Evolutionary conservation across 2,888 invertebrate species (phyloP).

Genomic region (Marronus borbonicus): DNA sequence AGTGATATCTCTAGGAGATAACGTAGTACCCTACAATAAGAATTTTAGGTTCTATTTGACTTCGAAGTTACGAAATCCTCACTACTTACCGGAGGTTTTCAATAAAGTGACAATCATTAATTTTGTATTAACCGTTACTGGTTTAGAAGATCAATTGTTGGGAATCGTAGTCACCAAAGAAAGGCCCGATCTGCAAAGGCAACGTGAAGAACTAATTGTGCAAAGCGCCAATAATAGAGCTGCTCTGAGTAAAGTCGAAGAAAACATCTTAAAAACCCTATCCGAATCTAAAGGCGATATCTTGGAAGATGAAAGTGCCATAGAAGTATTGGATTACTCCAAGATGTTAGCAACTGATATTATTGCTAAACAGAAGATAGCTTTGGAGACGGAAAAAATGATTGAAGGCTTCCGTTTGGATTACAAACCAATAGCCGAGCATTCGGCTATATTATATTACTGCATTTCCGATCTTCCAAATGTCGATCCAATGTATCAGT

Average conservation of each 20-base stretch:
- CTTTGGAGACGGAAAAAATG: constrained; percentile 83
- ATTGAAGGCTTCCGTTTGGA: constrained; percentile 84
- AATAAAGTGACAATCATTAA: constrained; percentile 88
- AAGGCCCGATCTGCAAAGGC: constrained; percentile 87
- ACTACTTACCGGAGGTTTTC: constrained; percentile 88
- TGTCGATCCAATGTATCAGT: constrained; percentile 93
- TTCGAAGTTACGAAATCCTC: constrained; percentile 87
- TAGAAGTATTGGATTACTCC: constrained; percentile 89
- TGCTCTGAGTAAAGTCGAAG: constrained; percentile 88
- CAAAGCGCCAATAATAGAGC: constrained; percentile 86
- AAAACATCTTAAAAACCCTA: constrained; percentile 88
- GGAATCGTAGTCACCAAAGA: constrained; percentile 90
- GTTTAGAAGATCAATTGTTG: constrained; percentile 87
- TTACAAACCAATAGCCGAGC: constrained; percentile 84
- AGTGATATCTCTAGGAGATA: constrained; percentile 85
- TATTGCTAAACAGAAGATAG: constrained; percentile 84
- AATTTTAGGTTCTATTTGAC: constrained; percentile 87
- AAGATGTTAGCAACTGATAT: constrained; percentile 88
- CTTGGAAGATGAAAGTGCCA: constrained; percentile 91
- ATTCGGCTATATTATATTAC: constrained; percentile 87
- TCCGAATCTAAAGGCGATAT: constrained; percentile 90
- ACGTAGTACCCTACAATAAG: constrained; percentile 82
- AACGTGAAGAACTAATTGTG: constrained; percentile 84
- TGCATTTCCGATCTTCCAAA: constrained; percentile 87
- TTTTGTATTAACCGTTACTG: constrained; percentile 87